Evolutionary conservation across 2,797 vertebrate genomes (phyloP).

Genomic region (Valencia hispanica): DNA sequence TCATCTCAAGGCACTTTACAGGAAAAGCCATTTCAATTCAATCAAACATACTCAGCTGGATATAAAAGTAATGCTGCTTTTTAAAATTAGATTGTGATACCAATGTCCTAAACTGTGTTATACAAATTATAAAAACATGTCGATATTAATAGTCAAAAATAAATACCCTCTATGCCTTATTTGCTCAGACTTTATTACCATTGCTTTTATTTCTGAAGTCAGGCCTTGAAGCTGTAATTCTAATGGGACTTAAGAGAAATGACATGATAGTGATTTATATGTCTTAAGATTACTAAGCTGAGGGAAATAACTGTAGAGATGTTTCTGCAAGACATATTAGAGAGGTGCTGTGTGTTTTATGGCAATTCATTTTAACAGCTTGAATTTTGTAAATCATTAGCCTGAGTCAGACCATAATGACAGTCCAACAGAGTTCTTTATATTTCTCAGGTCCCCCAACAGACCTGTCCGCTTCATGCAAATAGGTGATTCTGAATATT

Average conservation of each 20-base stretch:
- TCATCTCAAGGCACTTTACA: too few relatives aligned
- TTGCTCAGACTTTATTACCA: neutral
- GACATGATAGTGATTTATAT: neutral
- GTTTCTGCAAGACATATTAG: neutral
- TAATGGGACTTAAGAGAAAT: neutral
- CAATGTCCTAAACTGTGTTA: too few relatives aligned
- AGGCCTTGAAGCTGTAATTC: neutral
- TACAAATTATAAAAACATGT: too few relatives aligned
- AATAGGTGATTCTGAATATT: neutral
- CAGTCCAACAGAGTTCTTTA: neutral
- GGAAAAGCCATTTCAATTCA: too few relatives aligned
- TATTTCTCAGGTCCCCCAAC: slow-evolving; percentile 1
- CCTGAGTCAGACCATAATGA: slow-evolving; percentile 1
- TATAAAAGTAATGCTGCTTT: too few relatives aligned
- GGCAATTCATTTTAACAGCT: neutral
- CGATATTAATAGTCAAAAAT: neutral
- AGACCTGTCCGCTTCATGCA: slow-evolving; percentile 6
- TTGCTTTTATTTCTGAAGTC: neutral
- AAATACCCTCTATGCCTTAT: neutral
- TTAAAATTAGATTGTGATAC: too few relatives aligned
- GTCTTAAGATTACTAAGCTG: neutral
- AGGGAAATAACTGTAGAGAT: neutral
- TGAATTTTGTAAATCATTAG: slow-evolving; percentile 1
- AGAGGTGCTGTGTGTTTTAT: neutral
- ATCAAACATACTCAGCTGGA: too few relatives aligned